These are phyloP conservation scores for Sebastes diaconus DNA, from an alignment of 2,797 vertebrate genomes.

Conservation along the genomic window DNA sequence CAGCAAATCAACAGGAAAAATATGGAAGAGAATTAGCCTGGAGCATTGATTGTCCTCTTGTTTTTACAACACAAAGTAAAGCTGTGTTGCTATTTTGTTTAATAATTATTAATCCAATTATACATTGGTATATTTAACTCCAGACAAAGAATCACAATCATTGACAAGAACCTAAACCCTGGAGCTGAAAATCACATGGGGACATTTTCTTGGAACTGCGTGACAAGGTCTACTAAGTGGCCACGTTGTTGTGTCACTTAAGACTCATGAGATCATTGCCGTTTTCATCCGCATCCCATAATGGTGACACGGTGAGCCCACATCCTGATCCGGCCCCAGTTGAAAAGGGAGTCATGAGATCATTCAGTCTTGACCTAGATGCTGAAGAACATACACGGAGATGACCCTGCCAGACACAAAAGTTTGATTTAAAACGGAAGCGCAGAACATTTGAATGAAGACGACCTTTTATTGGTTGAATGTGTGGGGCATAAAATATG, in stretches of 20 bases:
- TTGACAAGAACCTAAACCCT: neutral
- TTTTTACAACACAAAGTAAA: conserved; percentile 9
- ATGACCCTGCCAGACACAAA: conserved; percentile 15
- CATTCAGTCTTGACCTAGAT: conserved; percentile 76
- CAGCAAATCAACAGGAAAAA: conserved; percentile 41
- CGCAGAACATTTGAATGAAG: conserved; percentile 3
- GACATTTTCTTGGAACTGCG: conserved; percentile 20
- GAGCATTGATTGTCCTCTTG: neutral
- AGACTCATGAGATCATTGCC: conserved; percentile 77
- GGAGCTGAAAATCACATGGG: conserved; percentile 14
- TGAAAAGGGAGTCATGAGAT: conserved; percentile 71
- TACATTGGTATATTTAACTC: neutral
- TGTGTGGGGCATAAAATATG: conserved; percentile 32
- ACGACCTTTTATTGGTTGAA: neutral
- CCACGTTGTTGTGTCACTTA: conserved; percentile 68
- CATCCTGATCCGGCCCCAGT: conserved; percentile 50
- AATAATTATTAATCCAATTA: neutral
- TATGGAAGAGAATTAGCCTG: neutral
- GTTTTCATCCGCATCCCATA: conserved; percentile 57
- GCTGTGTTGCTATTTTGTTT: neutral
- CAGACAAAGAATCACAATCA: neutral
- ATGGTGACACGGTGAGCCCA: conserved; percentile 63
- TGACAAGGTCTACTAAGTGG: conserved; percentile 53
- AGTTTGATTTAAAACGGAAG: conserved; percentile 13
- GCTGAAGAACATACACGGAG: conserved; percentile 50